phyloP scores from a whole-genome alignment of 1,140 invertebrate genomes.

The Drosophila parvula region DNA sequence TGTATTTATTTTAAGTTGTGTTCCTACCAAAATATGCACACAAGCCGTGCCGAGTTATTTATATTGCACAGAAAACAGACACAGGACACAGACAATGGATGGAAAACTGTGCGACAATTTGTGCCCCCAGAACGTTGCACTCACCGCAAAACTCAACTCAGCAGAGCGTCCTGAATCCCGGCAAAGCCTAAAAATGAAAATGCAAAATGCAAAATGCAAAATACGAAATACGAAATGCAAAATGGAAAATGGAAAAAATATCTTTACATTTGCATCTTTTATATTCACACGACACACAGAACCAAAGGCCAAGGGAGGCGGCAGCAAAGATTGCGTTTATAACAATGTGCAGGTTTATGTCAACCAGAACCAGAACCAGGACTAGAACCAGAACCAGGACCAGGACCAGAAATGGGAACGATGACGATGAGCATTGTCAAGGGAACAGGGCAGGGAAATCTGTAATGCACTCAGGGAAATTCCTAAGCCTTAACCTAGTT shows the following conservation, averaged over 20 bases:
- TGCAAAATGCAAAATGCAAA: constrained; percentile 47
- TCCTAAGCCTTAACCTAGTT: accelerated
- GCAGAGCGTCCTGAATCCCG: constrained; percentile 18
- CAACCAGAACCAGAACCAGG: constrained; percentile 44
- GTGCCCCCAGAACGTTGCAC: constrained; percentile 44
- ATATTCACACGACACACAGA: constrained; percentile 63
- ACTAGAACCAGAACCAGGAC: constrained; percentile 23
- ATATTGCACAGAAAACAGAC: constrained; percentile 47
- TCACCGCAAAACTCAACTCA: constrained; percentile 13
- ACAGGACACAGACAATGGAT: constrained; percentile 60
- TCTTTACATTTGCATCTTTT: constrained; percentile 78
- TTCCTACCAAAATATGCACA: constrained; percentile 75
- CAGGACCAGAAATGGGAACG: constrained; percentile 19
- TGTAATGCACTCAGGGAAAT: constrained; percentile 5
- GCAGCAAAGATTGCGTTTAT: constrained; percentile 62
- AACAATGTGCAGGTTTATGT: constrained; percentile 65
- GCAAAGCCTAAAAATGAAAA: constrained; percentile 61
- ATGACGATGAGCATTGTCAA: constrained; percentile 10
- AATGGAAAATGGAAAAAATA: constrained; percentile 68
- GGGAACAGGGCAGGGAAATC: not conserved
- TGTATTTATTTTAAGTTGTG: constrained; percentile 75
- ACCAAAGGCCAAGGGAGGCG: constrained; percentile 40
- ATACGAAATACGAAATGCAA: constrained; percentile 21
- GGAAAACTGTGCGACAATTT: constrained; percentile 71
- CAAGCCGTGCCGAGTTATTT: constrained; percentile 66